These are phyloP conservation scores for Sinhomidia bicolor DNA, from an alignment of 2,888 invertebrate genomes.

Conservation along the genomic window DNA sequence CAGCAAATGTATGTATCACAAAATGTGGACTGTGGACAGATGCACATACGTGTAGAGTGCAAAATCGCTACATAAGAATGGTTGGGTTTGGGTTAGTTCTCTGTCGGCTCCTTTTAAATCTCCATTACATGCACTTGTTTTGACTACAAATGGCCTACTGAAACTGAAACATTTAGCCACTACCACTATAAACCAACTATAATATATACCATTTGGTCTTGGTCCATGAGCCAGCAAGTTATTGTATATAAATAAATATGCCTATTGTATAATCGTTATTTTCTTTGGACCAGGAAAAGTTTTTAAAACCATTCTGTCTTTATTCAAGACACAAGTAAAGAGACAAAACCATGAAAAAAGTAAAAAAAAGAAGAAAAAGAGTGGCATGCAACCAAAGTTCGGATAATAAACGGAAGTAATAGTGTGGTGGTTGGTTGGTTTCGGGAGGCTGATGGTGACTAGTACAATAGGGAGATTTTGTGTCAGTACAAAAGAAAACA, in stretches of 20 bases:
- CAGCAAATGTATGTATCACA: too few relatives aligned
- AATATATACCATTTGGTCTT: too few relatives aligned
- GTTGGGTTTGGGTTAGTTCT: background rate
- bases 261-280: background rate
- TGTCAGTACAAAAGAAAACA: background rate
- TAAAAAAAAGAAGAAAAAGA: conserved; percentile 31
- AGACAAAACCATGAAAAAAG: conserved; percentile 26
- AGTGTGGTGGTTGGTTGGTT: conserved; percentile 33
- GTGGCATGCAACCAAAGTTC: conserved; percentile 48
- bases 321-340: background rate
- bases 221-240: too few relatives aligned
- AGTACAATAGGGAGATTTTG: background rate
- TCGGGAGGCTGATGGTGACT: conserved; percentile 26
- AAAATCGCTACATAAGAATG: background rate
- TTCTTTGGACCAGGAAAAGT: background rate
- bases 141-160: conserved; percentile 51
- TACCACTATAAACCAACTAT: background rate
- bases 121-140: conserved; percentile 26
- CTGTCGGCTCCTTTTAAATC: conserved; percentile 12
- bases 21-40: conserved; percentile 1
- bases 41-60: background rate
- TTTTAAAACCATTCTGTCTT: conserved; percentile 17
- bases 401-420: conserved; percentile 54
- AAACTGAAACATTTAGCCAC: conserved; percentile 22
- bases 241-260: background rate